Conservation (phyloP, 92 coral and sea anemone species). For the Porites cylindrica region DNA sequence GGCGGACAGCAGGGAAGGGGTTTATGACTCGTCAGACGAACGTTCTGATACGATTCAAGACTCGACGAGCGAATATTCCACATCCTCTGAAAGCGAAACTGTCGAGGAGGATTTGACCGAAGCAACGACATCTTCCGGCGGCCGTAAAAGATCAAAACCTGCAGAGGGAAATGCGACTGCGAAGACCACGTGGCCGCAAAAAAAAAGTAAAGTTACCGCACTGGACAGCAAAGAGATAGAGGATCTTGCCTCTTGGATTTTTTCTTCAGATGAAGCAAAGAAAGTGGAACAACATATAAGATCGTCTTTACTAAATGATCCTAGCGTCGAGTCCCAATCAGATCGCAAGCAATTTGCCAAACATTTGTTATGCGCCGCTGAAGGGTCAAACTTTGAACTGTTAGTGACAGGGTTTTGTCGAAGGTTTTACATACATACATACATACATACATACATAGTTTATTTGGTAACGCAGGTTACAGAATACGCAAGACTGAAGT, state of each 20-base stretch:
- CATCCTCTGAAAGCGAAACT: neutral
- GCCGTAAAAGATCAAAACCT: neutral
- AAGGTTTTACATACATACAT: no score
- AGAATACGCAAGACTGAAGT: no score
- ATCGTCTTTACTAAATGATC: neutral
- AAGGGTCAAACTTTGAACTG: constrained; percentile 25
- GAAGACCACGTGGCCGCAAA: neutral
- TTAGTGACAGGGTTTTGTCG: constrained; percentile 52
- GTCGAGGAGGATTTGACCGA: neutral
- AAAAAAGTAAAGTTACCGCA: neutral
- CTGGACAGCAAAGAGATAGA: constrained; percentile 2
- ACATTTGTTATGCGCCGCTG: constrained; percentile 17
- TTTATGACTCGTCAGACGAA: neutral
- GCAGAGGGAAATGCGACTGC: neutral
- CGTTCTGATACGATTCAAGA: neutral
- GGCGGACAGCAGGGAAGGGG: neutral
- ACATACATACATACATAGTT: no score
- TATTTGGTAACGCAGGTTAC: no score
- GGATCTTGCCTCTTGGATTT: neutral
- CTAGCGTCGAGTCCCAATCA: neutral
- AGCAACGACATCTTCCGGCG: neutral
- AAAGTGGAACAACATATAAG: neutral
- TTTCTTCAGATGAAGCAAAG: neutral
- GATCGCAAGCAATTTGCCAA: constrained; percentile 14
- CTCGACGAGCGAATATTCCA: neutral